Evolutionary conservation across 2,888 invertebrate species (phyloP).

Genomic region (Callyntrura guangdongensis): DNA sequence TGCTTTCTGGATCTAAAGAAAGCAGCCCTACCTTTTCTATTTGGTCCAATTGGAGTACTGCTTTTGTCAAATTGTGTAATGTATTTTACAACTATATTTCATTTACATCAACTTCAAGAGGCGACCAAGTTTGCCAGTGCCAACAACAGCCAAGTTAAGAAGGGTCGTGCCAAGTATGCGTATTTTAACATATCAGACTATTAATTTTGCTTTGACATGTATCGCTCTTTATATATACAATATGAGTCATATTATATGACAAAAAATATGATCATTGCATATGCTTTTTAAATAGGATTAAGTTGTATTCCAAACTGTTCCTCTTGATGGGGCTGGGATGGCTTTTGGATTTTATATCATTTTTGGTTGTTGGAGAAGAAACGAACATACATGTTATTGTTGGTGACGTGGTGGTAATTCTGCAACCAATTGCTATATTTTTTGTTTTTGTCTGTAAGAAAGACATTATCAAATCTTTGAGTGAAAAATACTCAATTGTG

Average conservation of each 20-base stretch:
- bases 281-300: conserved; percentile 65
- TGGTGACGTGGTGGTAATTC: conserved; percentile 75
- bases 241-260: no score
- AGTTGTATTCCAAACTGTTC: conserved; percentile 79
- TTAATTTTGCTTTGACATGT: no score
- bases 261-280: no score
- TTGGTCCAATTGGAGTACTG: conserved; percentile 73
- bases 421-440: conserved; percentile 78
- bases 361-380: conserved; percentile 35
- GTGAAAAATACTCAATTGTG: conserved; percentile 74
- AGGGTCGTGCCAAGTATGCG: conserved; percentile 76
- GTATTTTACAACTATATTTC: conserved; percentile 74
- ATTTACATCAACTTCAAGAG: conserved; percentile 75
- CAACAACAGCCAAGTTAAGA: conserved; percentile 64
- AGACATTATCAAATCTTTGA: conserved; percentile 69
- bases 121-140: conserved; percentile 80
- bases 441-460: conserved; percentile 80
- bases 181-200: no score
- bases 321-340: conserved; percentile 79
- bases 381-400: conserved; percentile 60
- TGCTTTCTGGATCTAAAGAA: conserved; percentile 70
- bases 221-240: no score
- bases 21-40: conserved; percentile 74
- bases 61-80: conserved; percentile 66
- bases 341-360: conserved; percentile 71